phyloP scores from a whole-genome alignment of 2,113 vertebrate genomes.

The Piliocolobus tephrosceles region DNA sequence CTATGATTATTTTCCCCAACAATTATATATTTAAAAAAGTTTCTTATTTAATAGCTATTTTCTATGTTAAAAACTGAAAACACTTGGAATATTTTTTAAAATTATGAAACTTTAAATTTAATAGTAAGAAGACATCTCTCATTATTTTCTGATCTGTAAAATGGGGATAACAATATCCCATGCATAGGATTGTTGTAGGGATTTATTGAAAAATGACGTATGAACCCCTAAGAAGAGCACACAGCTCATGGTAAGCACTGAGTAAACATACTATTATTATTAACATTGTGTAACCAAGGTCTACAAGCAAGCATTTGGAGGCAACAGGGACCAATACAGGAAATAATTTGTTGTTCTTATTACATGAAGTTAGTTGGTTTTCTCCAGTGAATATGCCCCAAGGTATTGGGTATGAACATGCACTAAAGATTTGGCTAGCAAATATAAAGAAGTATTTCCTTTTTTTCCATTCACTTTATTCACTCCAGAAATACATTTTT shows the following conservation, averaged over 20 bases:
- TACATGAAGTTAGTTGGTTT: conserved; percentile 38
- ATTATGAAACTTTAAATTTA: background rate
- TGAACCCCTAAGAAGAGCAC: background rate
- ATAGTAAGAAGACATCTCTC: background rate
- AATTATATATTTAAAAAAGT: background rate
- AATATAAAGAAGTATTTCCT: background rate
- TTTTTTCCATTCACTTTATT: background rate
- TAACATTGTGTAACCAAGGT: background rate
- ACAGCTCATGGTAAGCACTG: background rate
- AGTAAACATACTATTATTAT: conserved; percentile 37
- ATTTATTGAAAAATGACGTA: background rate
- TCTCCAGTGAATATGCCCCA: background rate
- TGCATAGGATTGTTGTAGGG: background rate
- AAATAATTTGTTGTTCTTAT: conserved; percentile 57
- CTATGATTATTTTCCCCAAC: background rate
- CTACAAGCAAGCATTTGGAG: conserved; percentile 8
- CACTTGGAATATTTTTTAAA: background rate
- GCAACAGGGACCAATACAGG: background rate
- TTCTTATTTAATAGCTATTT: background rate
- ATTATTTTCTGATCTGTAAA: background rate
- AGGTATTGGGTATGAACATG: background rate
- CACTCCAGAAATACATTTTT: background rate
- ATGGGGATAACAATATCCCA: background rate
- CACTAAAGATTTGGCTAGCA: background rate
- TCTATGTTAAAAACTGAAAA: background rate